Base-by-base conservation (phyloP, 2,113 vertebrate genomes). In the Okapia johnstoni region DNA sequence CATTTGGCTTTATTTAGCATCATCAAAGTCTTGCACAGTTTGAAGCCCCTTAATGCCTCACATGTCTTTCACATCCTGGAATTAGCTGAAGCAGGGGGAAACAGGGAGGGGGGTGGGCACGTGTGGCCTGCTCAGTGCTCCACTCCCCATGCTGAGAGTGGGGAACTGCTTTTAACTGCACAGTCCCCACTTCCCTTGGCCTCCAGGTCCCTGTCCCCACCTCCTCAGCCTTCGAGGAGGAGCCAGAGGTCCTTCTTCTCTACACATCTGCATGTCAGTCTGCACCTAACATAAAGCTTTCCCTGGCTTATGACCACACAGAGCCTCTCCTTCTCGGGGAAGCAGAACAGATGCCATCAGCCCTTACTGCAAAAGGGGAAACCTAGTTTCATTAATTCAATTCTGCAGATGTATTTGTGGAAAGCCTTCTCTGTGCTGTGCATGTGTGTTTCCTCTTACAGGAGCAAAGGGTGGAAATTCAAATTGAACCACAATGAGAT, bases 1-100 rank as follows among this genome's bases (percentile, higher is more conserved):
- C 36, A 57, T 54, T 93, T 63, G 83, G 60, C 57, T 97, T 96
- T 90, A 85, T 92, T 95, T 92, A 95, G 96, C 93, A 88, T 70
- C 80, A 73, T 43, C 66, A 92, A 97, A 94, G 36, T 94, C 94
- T 97, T 54, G 0, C 40, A 61, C 77, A 83, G 83, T 79, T 86
- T 94, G 85, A 95, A 94, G 90, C 52, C 66, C 94, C 77, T 85
- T 48, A 50, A 80, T 19, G 76, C 61, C 88, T 95, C 92, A 89
- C 25, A 36, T 14, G 40, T 95, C 80, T 90, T 98, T 95, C 88
- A 92, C 19, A 73, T 28, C 46, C 40, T 89, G 63, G 48, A 91
- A 96, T 92, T 54, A 66, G 81, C 40, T 11, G 73, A 58, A 85
- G n/a, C n/a, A 26, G 17, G 21, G 40, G 16, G 33, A 93, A 88